Evolutionary conservation across 2,888 invertebrate species (phyloP), one percentile per base, ranked within the genome.

Genomic region (Bhutanitis thaidina): DNA sequence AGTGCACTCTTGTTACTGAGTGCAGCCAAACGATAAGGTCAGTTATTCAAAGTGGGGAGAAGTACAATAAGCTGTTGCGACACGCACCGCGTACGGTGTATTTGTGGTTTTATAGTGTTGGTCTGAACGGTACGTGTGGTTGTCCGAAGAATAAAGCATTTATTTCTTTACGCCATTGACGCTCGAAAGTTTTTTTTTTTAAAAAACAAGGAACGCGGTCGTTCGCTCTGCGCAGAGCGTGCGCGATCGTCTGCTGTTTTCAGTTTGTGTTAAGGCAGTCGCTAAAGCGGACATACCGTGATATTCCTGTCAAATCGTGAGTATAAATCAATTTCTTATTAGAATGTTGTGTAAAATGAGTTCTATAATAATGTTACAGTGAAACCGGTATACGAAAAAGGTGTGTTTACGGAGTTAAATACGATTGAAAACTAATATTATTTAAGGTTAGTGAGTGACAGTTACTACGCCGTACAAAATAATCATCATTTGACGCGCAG

Each of bases 1-100:
- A 72, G 62, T 75, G 74, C 76, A 74, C 53, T 68, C 62, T 20
- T 71, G 83, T 80, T 76, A 66, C 77, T 56, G 73, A 81, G 81
- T 85, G 86, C 86, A 80, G 67, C 68, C 65, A 68, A 65, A 79
- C 80, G 83, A 83, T 85, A 86, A 85, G 85, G 82, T 84, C 83
- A 78, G 69, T 69, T 67, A 71, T 54, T 57, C 67, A 74, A 77
- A 81, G 81, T 76, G 82, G 81, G 82, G 80, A 71, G 62, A 58
- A 59, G 61, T 59, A 68, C 67, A 66, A 71, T 71, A 74, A 72
- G 62, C 56, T 54, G 61, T 80, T 77, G 74, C 77, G 74, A 79
- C 73, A 74, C 62, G 57, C 57, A 59, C 52, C 56, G 52, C 52
- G 53, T 55, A 53, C 55, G 43, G 44, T 48, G 46, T 52, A 54